These are phyloP conservation scores for Hemibates koningsi DNA, from an alignment of 2,113 vertebrate species.

Conservation along the genomic window DNA sequence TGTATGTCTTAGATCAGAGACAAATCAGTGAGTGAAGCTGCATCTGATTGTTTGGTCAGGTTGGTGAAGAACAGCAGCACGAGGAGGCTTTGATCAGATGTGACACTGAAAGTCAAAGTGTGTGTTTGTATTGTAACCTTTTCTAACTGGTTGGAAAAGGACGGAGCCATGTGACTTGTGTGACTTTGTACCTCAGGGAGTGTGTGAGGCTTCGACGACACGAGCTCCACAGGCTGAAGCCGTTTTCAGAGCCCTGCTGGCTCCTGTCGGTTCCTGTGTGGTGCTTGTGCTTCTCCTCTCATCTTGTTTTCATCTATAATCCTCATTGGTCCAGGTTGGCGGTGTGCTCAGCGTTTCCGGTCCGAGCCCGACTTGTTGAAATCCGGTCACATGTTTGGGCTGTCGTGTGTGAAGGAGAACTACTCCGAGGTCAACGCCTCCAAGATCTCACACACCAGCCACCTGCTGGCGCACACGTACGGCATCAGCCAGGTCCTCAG, in stretches of 20 bases:
- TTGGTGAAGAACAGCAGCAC: neutral
- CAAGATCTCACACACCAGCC: slow-evolving; percentile 87
- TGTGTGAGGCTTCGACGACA: accelerated
- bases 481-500: slow-evolving; percentile 85
- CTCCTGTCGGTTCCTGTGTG: neutral
- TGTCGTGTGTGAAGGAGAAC: slow-evolving; percentile 90
- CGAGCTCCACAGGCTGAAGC: neutral
- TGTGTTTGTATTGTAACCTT: neutral
- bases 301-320: neutral
- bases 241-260: neutral
- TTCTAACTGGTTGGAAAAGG: neutral
- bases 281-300: neutral
- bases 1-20: neutral
- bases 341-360: slow-evolving; percentile 83
- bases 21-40: neutral
- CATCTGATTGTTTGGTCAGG: neutral
- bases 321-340: slow-evolving; percentile 72
- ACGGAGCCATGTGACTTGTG: neutral
- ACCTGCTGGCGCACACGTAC: slow-evolving; percentile 86
- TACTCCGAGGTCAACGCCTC: slow-evolving; percentile 90
- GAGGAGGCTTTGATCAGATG: neutral
- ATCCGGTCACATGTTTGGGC: slow-evolving; percentile 89
- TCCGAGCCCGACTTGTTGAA: slow-evolving; percentile 89
- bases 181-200: accelerated
- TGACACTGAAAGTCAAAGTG: accelerated